Evolutionary conservation across 1,140 invertebrate genomes (phyloP).

Genomic region (Coenobita brevimanus): DNA sequence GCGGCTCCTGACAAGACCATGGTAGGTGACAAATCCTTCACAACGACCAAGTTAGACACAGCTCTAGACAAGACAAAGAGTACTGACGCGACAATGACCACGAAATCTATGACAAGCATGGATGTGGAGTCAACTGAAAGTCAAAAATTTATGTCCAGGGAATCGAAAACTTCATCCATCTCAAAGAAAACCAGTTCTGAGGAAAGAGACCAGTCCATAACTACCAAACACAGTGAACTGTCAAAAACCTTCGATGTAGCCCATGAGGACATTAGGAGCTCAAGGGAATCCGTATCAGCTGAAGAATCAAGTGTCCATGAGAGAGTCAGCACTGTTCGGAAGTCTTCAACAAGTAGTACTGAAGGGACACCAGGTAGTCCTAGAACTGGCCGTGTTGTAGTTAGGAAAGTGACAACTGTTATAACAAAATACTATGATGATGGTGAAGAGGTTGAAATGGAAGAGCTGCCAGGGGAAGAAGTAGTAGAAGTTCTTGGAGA

Average conservation of each 20-base stretch:
- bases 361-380: slow-evolving; percentile 66
- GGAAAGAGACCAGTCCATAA: slow-evolving; percentile 18
- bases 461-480: slow-evolving; percentile 66
- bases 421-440: slow-evolving; percentile 69
- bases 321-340: slow-evolving; percentile 43
- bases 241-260: slow-evolving; percentile 23
- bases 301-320: slow-evolving; percentile 35
- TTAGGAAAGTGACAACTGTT: slow-evolving; percentile 67
- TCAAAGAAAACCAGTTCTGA: slow-evolving; percentile 7
- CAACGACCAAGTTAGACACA: background rate
- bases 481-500: slow-evolving; percentile 67
- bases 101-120: background rate
- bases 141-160: background rate
- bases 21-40: background rate
- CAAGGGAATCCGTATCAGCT: slow-evolving; percentile 45
- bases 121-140: slow-evolving; percentile 15
- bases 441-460: slow-evolving; percentile 68
- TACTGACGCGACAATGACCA: background rate
- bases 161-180: background rate
- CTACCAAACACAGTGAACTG: slow-evolving; percentile 18
- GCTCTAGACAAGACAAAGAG: background rate
- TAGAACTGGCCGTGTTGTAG: slow-evolving; percentile 67
- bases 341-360: slow-evolving; percentile 63
- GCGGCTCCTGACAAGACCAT: background rate
- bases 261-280: slow-evolving; percentile 52